phyloP scores from a whole-genome alignment of 2,888 invertebrate species.

The Sepiola atlantica region DNA sequence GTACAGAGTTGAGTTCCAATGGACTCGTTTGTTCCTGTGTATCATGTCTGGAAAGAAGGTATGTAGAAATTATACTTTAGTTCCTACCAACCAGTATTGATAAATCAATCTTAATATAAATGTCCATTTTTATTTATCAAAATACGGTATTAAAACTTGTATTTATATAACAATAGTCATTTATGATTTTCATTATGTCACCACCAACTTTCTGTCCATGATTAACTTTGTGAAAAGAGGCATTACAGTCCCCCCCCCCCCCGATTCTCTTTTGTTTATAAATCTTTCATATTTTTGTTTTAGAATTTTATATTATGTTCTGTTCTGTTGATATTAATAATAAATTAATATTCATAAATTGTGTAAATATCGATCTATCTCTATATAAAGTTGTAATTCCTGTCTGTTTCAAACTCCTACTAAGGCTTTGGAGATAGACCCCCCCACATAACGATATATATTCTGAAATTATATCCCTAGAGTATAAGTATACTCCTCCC shows the following conservation, averaged over 20 bases:
- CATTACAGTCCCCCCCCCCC: no score
- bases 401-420: no score
- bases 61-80: slow-evolving; percentile 41
- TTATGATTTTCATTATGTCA: background rate
- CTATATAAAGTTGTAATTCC: background rate
- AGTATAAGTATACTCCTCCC: no score
- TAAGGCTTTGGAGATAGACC: no score
- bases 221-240: background rate
- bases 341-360: background rate
- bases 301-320: background rate
- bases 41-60: slow-evolving; percentile 70
- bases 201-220: background rate
- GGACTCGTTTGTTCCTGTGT: slow-evolving; percentile 69
- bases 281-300: background rate
- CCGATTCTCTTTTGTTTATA: background rate
- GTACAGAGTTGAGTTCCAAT: slow-evolving; percentile 61
- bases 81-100: background rate
- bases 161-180: background rate
- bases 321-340: no score
- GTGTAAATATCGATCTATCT: background rate
- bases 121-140: background rate
- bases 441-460: no score
- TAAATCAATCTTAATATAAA: background rate
- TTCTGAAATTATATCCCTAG: no score
- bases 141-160: background rate